Percentiles rank a stretch among this genome's conserved stretches.
Conservation (phyloP, 2,113 vertebrate species). For the Periophthalmus modestus region DNA sequence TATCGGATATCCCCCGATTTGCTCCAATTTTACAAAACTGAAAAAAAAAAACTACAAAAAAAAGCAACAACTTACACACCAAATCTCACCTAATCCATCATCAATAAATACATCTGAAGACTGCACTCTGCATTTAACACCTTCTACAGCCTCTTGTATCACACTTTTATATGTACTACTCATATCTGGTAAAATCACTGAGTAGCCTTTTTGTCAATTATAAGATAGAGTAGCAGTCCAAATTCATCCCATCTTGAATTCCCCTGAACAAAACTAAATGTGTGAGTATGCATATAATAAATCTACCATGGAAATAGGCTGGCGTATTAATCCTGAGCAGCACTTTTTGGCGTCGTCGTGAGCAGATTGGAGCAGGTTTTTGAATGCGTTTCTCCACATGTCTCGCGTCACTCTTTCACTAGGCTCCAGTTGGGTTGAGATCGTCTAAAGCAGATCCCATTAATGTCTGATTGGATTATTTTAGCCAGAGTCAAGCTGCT, state of each 20-base stretch:
- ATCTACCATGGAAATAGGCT: background rate
- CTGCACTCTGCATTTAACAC: too few species aligned
- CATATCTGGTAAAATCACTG: background rate
- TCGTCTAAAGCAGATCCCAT: constrained; percentile 35
- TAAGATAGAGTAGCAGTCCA: background rate
- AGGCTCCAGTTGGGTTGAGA: constrained; percentile 20
- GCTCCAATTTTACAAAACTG: too few species aligned
- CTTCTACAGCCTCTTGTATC: too few species aligned
- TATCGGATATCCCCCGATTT: too few species aligned
- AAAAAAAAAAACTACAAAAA: too few species aligned
- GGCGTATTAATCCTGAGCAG: background rate
- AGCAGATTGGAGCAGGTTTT: background rate
- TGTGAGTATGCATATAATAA: background rate
- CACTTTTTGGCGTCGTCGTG: background rate
- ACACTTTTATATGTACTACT: too few species aligned
- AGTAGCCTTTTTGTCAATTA: background rate
- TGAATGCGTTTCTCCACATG: background rate
- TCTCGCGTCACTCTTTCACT: constrained; percentile 12
- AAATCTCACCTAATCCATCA: too few species aligned
- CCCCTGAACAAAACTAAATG: background rate
- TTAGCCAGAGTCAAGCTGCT: constrained; percentile 33
- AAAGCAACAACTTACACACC: too few species aligned
- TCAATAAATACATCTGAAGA: too few species aligned
- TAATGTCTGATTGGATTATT: constrained; percentile 40
- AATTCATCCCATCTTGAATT: background rate